Conservation (phyloP, 92 coral and sea anemone species). For the Palythoa heliodiscus region DNA sequence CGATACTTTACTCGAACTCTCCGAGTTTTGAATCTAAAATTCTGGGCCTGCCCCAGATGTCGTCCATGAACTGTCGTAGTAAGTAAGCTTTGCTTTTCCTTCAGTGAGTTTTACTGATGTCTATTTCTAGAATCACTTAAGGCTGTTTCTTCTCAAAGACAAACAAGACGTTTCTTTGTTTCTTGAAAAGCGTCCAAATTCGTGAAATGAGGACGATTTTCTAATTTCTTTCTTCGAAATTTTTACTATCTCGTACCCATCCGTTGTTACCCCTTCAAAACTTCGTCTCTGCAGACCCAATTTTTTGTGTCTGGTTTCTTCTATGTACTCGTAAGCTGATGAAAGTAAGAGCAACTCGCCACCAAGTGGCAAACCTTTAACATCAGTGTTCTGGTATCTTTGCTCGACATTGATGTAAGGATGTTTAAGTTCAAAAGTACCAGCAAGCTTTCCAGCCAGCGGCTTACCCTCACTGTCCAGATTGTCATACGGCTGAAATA, state of each 20-base stretch:
- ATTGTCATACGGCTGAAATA: not conserved
- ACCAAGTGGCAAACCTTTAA: not conserved
- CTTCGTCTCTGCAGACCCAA: not conserved
- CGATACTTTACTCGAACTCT: no score
- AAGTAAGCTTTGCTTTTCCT: no score
- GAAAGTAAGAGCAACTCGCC: constrained; percentile 6
- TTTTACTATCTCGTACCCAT: not conserved
- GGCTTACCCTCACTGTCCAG: constrained; percentile 9
- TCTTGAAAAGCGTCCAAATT: not conserved
- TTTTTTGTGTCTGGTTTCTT: not conserved
- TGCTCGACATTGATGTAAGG: not conserved
- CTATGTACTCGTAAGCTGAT: not conserved
- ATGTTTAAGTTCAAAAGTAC: not conserved
- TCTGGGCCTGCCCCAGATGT: no score
- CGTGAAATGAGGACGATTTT: constrained; percentile 6
- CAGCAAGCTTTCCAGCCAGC: not conserved
- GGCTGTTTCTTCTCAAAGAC: constrained; percentile 11
- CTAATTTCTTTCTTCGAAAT: not conserved
- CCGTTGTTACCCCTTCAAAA: not conserved
- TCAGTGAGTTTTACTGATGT: no score
- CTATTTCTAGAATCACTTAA: not conserved
- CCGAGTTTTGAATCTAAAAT: no score
- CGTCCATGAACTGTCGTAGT: no score
- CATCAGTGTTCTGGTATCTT: constrained; percentile 10
- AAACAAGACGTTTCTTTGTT: not conserved